Evolutionary conservation across 2,113 vertebrate genomes (phyloP), one percentile per base, ranked within the genome.

Genomic region (Cynocephalus volans): DNA sequence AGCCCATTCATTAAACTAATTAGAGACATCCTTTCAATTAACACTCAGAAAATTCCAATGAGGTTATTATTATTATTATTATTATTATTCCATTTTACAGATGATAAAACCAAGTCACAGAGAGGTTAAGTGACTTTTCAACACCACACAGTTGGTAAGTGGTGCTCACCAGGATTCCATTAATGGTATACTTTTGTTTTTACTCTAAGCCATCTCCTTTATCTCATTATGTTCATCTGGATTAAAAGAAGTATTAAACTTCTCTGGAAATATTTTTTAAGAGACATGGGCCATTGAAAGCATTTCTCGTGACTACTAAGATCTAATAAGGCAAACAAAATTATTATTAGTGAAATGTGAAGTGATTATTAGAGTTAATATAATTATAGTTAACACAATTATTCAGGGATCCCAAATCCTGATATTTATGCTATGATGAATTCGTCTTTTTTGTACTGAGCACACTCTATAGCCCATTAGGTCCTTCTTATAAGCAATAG

Each of bases 121-220:
- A 75, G 41, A 80, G 15, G 28, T 31, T 88, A 69, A 84, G 3
- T 96, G 81, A 70, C 9, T 84, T 92, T 75, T 94, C 31, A 80
- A 50, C 4, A 64, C 15, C 8, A 87, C 69, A 70, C 28, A 82
- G 5, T 64, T 70, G 18, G 23, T 93, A 90, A 86, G 41, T 89
- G 70, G 13, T 70, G 60, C 28, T 79, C 45, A 56, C 33, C 48
- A 81, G n/a, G 26, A 85, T 92, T 75, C 13, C 18, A n/a, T 65
- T 84, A 64, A 56, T 56, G 48, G n/a, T 17, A 79, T 88, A 62
- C 33, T 62, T 91, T 54, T 89, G 6, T 73, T 96, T 95, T 88
- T 65, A 33, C 8, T 70, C 56, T 70, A 5, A 76, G n/a, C 67
- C 50, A 54, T 41, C 8, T 75, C 17, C n/a, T 84, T 69, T 31